Conservation (phyloP, 1,140 invertebrate genomes). For the Nasonia vitripennis region DNA sequence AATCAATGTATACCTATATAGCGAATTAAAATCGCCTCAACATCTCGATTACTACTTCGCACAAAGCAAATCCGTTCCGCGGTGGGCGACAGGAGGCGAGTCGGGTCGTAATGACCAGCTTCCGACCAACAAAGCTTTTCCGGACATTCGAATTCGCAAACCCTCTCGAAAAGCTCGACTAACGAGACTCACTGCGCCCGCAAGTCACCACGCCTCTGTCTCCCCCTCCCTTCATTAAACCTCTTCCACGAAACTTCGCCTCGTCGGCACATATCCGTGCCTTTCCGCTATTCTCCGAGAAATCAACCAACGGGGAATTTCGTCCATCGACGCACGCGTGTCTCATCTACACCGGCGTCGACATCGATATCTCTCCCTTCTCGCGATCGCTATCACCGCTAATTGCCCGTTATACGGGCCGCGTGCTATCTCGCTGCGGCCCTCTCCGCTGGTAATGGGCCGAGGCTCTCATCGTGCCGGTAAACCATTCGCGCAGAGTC, state of each 20-base stretch:
- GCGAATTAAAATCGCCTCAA: neutral
- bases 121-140: too few relatives aligned
- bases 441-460: neutral
- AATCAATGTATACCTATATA: neutral
- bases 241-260: too few relatives aligned
- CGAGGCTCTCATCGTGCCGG: neutral
- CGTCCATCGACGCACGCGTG: neutral
- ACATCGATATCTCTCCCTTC: too few relatives aligned
- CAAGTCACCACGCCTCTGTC: too few relatives aligned
- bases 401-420: constrained; percentile 22
- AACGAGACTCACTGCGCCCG: too few relatives aligned
- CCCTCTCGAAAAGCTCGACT: too few relatives aligned
- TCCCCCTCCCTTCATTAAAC: too few relatives aligned
- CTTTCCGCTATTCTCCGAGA: neutral
- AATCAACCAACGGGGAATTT: too few relatives aligned
- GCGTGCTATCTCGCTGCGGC: neutral
- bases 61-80: neutral
- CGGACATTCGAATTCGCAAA: too few relatives aligned
- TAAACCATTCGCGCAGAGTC: neutral
- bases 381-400: neutral
- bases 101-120: too few relatives aligned
- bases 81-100: neutral
- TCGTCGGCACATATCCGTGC: neutral
- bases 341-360: too few relatives aligned
- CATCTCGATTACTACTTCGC: neutral